Evolutionary conservation across 2,797 vertebrate species (phyloP), one percentile per base, ranked within the genome.

Genomic region (Mus caroli): DNA sequence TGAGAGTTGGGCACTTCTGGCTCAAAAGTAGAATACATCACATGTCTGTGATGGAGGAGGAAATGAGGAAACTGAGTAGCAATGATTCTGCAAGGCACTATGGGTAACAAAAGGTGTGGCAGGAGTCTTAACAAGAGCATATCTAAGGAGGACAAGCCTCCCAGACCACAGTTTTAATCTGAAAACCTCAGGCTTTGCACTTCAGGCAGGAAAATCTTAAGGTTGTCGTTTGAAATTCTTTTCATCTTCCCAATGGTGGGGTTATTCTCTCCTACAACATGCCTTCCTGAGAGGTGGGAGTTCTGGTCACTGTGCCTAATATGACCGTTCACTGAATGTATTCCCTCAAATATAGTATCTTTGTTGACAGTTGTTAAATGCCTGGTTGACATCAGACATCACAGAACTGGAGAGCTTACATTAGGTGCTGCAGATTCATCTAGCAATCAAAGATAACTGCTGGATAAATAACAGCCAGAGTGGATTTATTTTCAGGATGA

Each of bases 261-360:
- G 93, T 96, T 97, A 95, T 98, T 98, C 98, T 94, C 97, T 97
- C 96, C 91, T 73, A 89, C 54, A 79, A 94, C 98, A 97, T 98
- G 88, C 89, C 78, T 97, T 94, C 96, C 88, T 94, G 75, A 62
- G 64, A 28, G n/a, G 24, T 26, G 50, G 34, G 20, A n/a, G 50
- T 26, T 37, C 34, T 91, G 64, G 77, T 76, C 96, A 92, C 11
- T 10, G 80, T 94, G 87, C 96, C 96, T 97, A 97, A 98, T 98
- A 98, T 97, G 97, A 98, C 98, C 94, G 98, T 97, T 94, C 97
- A 97, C 91, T 97, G 97, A 97, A 97, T 97, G 82, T 80, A 92
- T 97, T 98, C 90, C n/a, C 56, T 98, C 96, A 96, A 97, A 98
- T 82, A 64, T 46, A 96, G 69, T 94, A 92, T 73, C 98, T 98